Evolutionary conservation across 2,888 invertebrate species (phyloP), one percentile per base, ranked within the genome.

Genomic region (Zaprionus lineosus): DNA sequence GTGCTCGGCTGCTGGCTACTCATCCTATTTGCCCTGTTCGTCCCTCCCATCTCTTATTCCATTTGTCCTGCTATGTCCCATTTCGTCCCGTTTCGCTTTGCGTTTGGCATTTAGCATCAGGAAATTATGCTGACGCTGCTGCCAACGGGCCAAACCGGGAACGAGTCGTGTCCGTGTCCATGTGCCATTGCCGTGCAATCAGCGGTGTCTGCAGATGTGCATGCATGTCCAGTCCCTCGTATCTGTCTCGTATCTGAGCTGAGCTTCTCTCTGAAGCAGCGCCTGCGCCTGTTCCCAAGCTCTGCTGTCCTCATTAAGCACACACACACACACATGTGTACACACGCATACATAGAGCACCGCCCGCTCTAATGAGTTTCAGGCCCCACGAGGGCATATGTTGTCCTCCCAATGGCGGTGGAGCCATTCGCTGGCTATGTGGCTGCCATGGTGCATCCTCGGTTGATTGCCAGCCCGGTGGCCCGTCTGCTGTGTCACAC

Each of bases 41-140:
- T 67, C 57, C 71, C 39, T n/a, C n/a, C n/a, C n/a, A n/a, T n/a
- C n/a, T n/a, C n/a, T n/a, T n/a, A n/a, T n/a, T n/a, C n/a, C n/a
- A n/a, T n/a, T n/a, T n/a, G n/a, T n/a, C n/a, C n/a, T n/a, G n/a
- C n/a, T n/a, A n/a, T n/a, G n/a, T n/a, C 33, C 19, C 39, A 24
- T 55, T 40, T 48, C 39, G 39, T 37, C 19, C 26, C 26, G 41
- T 26, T 36, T 14, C 36, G 41, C 43, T 57, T 41, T 72, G 75
- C 69, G 65, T 81, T 83, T 88, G 87, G 87, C 87, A 87, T 87
- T 87, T 83, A 84, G 82, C 86, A 85, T 87, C 87, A 86, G 88
- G 87, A 88, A 87, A 88, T 88, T 81, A 87, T 88, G 87, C 86
- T 88, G 88, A 88, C 87, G 86, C 65, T 84, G 86, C 65, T 84